These are phyloP conservation scores for Aramus guarauna DNA, from an alignment of 2,113 vertebrate genomes.

Conservation along the genomic window DNA sequence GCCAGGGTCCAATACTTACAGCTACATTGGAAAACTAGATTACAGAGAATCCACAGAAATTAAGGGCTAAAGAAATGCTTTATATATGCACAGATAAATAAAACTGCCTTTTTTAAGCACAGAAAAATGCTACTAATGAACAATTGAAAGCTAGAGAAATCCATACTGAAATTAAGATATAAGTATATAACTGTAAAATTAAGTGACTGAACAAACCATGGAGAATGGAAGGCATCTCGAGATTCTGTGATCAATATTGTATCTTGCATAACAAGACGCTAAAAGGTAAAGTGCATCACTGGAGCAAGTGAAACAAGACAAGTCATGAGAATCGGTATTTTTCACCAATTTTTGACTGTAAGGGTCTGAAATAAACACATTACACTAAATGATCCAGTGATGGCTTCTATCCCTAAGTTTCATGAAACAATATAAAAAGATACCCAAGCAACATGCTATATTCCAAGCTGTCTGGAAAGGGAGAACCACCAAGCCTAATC, in stretches of 20 bases:
- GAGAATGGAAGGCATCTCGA: neutral
- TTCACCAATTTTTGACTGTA: neutral
- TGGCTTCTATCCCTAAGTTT: neutral
- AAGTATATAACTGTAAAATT: neutral
- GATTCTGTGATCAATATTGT: neutral
- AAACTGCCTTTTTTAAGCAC: neutral
- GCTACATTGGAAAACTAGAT: neutral
- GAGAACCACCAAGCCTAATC: neutral
- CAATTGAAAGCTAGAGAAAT: neutral
- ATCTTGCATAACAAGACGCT: neutral
- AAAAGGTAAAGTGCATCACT: neutral
- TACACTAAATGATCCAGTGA: neutral
- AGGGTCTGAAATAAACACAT: neutral
- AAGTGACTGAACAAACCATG: neutral
- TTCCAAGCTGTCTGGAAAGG: neutral
- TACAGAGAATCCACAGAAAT: neutral
- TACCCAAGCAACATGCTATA: neutral
- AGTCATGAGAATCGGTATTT: neutral
- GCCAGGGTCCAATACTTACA: neutral
- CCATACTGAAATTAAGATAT: neutral
- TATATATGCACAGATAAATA: neutral
- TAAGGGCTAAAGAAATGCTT: neutral
- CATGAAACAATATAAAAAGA: neutral
- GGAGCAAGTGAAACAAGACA: neutral
- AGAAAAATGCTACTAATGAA: neutral